These are phyloP conservation scores for Callipepla californica DNA, from an alignment of 2,113 vertebrate genomes.

Conservation along the genomic window DNA sequence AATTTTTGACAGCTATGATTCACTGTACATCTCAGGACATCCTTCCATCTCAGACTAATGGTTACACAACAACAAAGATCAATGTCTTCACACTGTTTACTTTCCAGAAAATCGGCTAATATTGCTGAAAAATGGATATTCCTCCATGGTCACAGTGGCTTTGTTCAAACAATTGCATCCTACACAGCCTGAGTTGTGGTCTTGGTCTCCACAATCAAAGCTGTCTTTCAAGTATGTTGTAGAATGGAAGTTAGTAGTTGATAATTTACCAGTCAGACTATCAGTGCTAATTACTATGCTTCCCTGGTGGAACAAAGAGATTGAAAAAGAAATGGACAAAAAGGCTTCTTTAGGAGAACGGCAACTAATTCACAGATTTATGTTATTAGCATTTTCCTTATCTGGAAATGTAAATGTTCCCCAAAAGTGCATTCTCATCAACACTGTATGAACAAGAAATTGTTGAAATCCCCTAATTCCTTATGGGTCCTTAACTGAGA, in stretches of 20 bases:
- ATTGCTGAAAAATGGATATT: neutral
- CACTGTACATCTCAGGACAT: neutral
- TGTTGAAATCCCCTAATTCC: neutral
- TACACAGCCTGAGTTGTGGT: neutral
- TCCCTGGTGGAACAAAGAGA: neutral
- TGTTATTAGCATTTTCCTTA: conserved; percentile 2
- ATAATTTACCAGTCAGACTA: neutral
- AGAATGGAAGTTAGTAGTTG: neutral
- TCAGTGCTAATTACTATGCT: conserved; percentile 1
- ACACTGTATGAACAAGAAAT: neutral
- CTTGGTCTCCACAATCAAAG: neutral
- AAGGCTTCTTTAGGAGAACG: neutral
- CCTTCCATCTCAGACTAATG: neutral
- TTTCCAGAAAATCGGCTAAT: neutral
- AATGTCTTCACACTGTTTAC: neutral
- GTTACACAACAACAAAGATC: neutral
- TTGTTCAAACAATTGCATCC: neutral
- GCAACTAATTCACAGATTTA: conserved; percentile 10
- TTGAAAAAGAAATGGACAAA: neutral
- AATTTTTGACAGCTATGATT: neutral
- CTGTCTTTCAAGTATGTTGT: neutral
- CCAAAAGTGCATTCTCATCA: neutral
- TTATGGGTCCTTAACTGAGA: neutral
- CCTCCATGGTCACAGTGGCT: neutral
- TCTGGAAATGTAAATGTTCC: neutral